Percentiles rank a stretch among this genome's conserved stretches.
Evolutionary conservation across 2,888 invertebrate genomes (phyloP).

Genomic region (Erebia epiphron): DNA sequence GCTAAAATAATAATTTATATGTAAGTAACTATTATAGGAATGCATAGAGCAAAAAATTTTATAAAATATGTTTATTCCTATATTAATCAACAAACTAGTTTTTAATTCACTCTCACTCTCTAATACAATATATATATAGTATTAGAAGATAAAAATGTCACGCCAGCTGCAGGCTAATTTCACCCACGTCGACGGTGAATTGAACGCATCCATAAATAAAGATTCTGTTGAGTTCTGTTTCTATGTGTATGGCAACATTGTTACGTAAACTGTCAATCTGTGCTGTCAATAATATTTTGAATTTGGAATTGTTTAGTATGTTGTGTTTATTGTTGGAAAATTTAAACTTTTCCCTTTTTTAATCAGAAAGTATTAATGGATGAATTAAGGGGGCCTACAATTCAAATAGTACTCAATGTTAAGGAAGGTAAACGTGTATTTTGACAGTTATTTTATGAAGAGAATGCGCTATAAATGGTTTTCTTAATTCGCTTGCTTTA

Average conservation of each 20-base stretch:
- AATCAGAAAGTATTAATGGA: slow-evolving; percentile 76
- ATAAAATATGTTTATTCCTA: too few species aligned
- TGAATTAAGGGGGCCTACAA: slow-evolving; percentile 84
- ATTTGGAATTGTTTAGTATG: slow-evolving; percentile 54
- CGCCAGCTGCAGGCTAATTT: too few species aligned
- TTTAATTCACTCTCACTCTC: too few species aligned
- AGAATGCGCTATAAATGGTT: background rate
- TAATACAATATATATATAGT: too few species aligned
- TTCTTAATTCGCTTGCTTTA: slow-evolving; percentile 8
- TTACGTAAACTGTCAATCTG: background rate
- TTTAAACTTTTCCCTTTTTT: slow-evolving; percentile 46
- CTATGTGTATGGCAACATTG: slow-evolving; percentile 10
- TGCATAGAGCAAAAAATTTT: too few species aligned
- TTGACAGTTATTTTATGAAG: background rate
- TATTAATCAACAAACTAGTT: too few species aligned
- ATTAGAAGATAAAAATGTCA: too few species aligned
- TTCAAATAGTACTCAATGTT: slow-evolving; percentile 86
- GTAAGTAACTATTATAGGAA: too few species aligned
- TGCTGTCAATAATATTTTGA: slow-evolving; percentile 33
- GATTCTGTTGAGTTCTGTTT: too few species aligned
- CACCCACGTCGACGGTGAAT: background rate
- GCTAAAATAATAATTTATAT: too few species aligned
- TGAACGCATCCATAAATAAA: background rate
- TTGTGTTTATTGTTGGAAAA: slow-evolving; percentile 55
- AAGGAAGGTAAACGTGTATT: slow-evolving; percentile 80